These are phyloP conservation scores for Mactra quadrangularis DNA, from an alignment of 1,140 invertebrate species.

Conservation along the genomic window DNA sequence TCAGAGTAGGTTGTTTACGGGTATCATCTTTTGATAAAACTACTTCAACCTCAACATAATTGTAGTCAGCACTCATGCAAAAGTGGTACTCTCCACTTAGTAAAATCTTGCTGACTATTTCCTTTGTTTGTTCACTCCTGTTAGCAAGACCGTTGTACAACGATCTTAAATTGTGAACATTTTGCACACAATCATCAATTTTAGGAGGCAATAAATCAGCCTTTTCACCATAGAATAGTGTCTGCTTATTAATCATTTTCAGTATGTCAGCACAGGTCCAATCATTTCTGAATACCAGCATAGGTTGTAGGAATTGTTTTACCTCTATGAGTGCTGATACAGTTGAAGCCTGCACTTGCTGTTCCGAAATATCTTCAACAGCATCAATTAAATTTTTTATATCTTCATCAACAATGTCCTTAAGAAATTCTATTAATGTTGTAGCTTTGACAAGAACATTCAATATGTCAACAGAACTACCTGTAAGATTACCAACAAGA, in stretches of 20 bases:
- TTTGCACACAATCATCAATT: conserved; percentile 63
- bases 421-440: conserved; percentile 65
- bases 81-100: conserved; percentile 62
- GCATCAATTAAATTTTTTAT: conserved; percentile 73
- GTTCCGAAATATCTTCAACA: conserved; percentile 74
- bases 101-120: conserved; percentile 66
- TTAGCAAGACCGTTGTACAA: conserved; percentile 71
- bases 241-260: conserved; percentile 27
- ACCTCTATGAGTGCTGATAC: conserved; percentile 70
- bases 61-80: not conserved
- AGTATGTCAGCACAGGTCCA: conserved; percentile 28
- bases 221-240: conserved; percentile 9
- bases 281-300: conserved; percentile 48
- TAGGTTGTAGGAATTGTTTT: conserved; percentile 62
- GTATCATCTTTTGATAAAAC: conserved; percentile 49
- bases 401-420: conserved; percentile 65
- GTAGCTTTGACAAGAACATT: conserved; percentile 58
- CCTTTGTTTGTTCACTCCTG: conserved; percentile 70
- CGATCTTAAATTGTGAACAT: conserved; percentile 68
- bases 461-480: conserved; percentile 24
- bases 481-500: not conserved
- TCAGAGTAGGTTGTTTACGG: conserved; percentile 44
- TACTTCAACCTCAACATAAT: conserved; percentile 31
- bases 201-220: conserved; percentile 56
- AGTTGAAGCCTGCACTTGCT: conserved; percentile 67